Percentiles rank a stretch among this genome's conserved stretches.
Conservation (phyloP, 2,888 invertebrate species). For the Teleiodes luculella region DNA sequence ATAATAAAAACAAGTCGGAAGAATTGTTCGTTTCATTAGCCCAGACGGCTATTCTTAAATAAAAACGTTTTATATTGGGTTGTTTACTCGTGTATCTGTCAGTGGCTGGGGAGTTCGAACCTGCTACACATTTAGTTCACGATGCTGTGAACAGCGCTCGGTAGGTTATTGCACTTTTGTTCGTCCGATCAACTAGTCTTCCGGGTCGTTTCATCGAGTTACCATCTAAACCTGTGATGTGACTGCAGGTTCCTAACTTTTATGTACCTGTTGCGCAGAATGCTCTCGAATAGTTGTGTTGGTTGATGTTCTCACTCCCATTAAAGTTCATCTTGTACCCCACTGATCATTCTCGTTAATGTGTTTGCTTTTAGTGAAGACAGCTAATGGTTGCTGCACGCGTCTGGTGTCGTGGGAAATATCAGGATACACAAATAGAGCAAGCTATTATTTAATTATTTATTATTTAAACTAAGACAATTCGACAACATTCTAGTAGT, state of each 20-base stretch:
- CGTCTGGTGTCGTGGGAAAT: conserved; percentile 23
- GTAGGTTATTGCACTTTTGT: conserved; percentile 61
- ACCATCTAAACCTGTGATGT: conserved; percentile 3
- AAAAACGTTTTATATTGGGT: conserved; percentile 46
- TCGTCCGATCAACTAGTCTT: conserved; percentile 47
- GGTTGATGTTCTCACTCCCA: neutral
- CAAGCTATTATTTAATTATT: too few relatives aligned
- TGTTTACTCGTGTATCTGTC: conserved; percentile 56
- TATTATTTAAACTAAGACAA: neutral
- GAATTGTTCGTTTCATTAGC: conserved; percentile 22
- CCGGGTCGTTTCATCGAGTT: conserved; percentile 44
- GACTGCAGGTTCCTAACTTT: neutral
- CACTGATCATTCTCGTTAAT: conserved; percentile 17
- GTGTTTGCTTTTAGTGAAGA: conserved; percentile 22
- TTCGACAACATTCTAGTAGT: neutral
- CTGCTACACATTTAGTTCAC: conserved; percentile 29
- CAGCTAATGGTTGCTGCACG: conserved; percentile 7
- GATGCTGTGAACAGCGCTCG: conserved; percentile 51
- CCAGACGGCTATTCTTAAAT: conserved; percentile 31
- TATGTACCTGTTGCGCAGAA: neutral
- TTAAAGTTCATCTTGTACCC: conserved; percentile 12
- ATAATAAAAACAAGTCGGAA: conserved; percentile 8
- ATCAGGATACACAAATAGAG: neutral
- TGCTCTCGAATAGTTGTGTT: neutral
- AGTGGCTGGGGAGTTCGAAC: conserved; percentile 41